A percentile compares a stretch with the other conserved stretches of the same genome.
Conservation (phyloP, 2,113 vertebrate genomes). For the Laterallus jamaicensis region DNA sequence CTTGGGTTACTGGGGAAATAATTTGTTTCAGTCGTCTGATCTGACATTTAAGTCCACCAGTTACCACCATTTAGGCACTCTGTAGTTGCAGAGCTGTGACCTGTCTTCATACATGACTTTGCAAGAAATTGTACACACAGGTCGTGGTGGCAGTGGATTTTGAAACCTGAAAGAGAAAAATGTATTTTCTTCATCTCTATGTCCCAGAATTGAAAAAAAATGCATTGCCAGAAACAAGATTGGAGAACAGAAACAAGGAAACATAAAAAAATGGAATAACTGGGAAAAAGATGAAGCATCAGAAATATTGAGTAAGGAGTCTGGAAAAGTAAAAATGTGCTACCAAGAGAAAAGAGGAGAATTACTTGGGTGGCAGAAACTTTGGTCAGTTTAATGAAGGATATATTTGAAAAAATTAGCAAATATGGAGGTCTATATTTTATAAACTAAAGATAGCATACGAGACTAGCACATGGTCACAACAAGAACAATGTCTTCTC, state of each 20-base stretch:
- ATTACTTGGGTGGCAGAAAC: not conserved
- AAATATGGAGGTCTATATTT: not conserved
- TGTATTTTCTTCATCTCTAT: not conserved
- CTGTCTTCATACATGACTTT: not conserved
- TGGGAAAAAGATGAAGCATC: not conserved
- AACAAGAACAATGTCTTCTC: accelerated
- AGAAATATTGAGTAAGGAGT: not conserved
- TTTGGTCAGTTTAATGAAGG: not conserved
- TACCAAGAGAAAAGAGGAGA: not conserved
- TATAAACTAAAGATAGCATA: not conserved
- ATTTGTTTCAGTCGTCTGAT: not conserved
- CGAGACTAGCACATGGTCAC: not conserved
- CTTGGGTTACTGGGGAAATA: not conserved
- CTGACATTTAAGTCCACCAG: too few species aligned
- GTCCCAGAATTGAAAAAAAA: not conserved
- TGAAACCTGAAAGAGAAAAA: not conserved
- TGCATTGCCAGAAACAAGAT: not conserved
- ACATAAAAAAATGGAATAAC: not conserved
- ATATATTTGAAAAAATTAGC: not conserved
- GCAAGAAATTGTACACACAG: not conserved
- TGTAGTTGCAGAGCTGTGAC: not conserved
- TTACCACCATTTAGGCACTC: not conserved
- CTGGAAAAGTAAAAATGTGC: not conserved
- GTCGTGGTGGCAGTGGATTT: not conserved
- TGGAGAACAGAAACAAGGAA: not conserved